A percentile compares a stretch with the other conserved stretches of the same genome.
phyloP scores from a whole-genome alignment of 2,113 vertebrate species.

The Megaceryle maxima region DNA sequence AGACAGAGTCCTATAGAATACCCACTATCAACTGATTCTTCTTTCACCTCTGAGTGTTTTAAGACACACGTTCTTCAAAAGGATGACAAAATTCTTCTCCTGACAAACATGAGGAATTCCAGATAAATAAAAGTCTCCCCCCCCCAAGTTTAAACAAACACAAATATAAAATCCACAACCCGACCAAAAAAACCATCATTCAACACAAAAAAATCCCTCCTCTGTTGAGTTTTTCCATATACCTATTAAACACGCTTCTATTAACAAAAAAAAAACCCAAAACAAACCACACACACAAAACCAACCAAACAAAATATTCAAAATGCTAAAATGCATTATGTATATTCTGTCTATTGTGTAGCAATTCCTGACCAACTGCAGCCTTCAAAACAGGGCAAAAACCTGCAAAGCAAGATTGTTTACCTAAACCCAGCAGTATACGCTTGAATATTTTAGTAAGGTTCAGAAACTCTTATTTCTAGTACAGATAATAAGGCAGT shows the following conservation, averaged over 20 bases:
- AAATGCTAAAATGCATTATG: neutral
- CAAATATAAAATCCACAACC: neutral
- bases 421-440: neutral
- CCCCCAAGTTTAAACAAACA: neutral
- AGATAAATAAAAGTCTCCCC: neutral
- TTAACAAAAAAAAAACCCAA: neutral
- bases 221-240: neutral
- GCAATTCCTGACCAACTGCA: neutral
- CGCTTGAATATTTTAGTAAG: neutral
- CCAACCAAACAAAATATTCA: neutral
- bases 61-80: neutral
- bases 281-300: no score
- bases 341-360: neutral
- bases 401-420: neutral
- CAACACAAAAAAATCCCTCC: neutral
- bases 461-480: neutral
- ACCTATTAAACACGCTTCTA: neutral
- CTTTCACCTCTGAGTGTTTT: neutral
- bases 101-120: neutral
- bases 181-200: neutral
- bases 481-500: accelerated
- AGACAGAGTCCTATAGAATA: neutral
- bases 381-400: neutral
- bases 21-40: neutral
- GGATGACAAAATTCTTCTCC: neutral